Conservation (phyloP, 2,888 invertebrate species). For the Pristionchus entomophagus region DNA sequence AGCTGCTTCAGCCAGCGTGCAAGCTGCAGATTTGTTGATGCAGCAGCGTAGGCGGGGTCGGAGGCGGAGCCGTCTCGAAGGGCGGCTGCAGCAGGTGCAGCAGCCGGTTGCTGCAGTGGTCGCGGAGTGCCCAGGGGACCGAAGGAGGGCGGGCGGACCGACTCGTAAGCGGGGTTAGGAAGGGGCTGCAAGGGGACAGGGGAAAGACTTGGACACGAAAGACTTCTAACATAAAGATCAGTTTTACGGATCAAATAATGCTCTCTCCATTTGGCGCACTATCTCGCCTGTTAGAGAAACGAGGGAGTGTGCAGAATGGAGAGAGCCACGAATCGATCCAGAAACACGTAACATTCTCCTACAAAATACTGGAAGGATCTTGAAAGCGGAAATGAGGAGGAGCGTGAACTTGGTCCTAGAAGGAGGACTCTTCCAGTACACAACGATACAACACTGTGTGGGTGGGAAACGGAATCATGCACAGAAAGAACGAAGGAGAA, state of each 20-base stretch:
- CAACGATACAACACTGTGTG: background rate
- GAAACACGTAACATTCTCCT: no score
- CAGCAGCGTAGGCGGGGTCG: background rate
- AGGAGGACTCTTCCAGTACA: no score
- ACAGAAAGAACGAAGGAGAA: background rate
- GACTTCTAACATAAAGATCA: no score
- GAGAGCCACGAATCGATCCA: no score
- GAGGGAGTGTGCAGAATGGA: background rate
- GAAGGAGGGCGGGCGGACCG: background rate
- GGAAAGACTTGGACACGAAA: background rate
- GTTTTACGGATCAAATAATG: no score
- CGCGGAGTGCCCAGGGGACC: background rate
- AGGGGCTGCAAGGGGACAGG: slow-evolving; percentile 6
- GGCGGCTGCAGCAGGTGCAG: background rate
- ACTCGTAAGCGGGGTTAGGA: slow-evolving; percentile 32
- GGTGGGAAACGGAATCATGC: background rate
- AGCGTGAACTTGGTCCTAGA: background rate
- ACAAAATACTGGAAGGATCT: background rate
- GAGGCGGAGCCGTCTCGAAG: background rate
- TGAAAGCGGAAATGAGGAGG: background rate
- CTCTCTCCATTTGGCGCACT: no score
- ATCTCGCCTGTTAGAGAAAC: no score
- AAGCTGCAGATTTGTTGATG: background rate
- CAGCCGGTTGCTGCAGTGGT: background rate
- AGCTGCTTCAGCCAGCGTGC: background rate